Percentiles rank a stretch among this genome's conserved stretches.
Conservation (phyloP, 2,888 invertebrate genomes). For the Apodemia duryi region DNA sequence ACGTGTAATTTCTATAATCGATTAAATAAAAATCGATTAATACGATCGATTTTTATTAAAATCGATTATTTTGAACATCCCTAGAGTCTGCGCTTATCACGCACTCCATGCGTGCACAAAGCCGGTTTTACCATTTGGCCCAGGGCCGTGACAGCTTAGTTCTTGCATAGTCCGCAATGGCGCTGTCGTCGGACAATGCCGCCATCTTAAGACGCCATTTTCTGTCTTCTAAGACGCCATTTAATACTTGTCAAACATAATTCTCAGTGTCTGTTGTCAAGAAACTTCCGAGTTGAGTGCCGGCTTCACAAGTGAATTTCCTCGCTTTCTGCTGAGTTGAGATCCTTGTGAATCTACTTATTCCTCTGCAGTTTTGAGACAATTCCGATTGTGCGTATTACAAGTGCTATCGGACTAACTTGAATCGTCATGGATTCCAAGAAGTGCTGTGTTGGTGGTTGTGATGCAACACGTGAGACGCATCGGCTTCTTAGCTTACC, state of each 20-base stretch:
- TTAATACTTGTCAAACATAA: no score
- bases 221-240: no score
- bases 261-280: not conserved
- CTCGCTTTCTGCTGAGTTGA: slow-evolving; percentile 2
- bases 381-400: not conserved
- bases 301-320: not conserved
- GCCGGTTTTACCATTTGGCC: no score
- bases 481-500: not conserved
- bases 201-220: not conserved
- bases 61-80: no score
- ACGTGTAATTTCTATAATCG: no score
- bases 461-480: not conserved
- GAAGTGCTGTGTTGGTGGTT: not conserved
- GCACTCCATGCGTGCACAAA: no score
- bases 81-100: no score
- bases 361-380: slow-evolving; percentile 7
- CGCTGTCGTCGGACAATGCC: not conserved
- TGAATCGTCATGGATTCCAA: slow-evolving; percentile 2
- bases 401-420: not conserved
- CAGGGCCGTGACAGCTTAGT: not conserved
- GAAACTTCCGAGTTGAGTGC: slow-evolving; percentile 1
- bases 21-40: no score
- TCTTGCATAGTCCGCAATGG: not conserved
- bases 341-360: slow-evolving; percentile 1
- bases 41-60: no score